These are phyloP conservation scores for Ptilodon capucinus DNA, from an alignment of 2,888 invertebrate species.

Conservation along the genomic window DNA sequence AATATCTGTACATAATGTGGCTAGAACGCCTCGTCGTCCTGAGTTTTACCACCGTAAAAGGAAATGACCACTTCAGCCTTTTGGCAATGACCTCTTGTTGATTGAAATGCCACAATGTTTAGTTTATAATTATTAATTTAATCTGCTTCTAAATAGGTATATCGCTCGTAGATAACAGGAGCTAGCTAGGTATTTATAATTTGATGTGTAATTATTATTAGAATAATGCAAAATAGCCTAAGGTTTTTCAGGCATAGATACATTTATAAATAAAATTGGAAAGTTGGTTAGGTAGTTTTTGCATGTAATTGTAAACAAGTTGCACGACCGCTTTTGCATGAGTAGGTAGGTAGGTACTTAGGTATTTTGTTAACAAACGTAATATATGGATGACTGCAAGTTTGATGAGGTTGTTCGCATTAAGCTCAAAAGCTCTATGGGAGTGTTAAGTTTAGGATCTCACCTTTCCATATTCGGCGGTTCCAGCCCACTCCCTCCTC, in stretches of 20 bases:
- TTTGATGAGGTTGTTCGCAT: not conserved
- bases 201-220: not conserved
- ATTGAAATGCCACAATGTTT: slow-evolving; percentile 52
- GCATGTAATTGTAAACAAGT: not conserved
- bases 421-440: not conserved
- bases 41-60: slow-evolving; percentile 73
- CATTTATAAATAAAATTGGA: not conserved
- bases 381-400: not conserved
- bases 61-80: slow-evolving; percentile 71
- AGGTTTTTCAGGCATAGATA: not conserved
- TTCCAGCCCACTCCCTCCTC: slow-evolving; percentile 77
- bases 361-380: not conserved
- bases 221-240: not conserved
- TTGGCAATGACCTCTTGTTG: slow-evolving; percentile 75
- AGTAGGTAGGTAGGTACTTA: not conserved
- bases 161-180: not conserved
- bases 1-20: slow-evolving; percentile 44
- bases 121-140: slow-evolving; percentile 12
- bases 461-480: slow-evolving; percentile 79
- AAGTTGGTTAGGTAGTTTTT: not conserved
- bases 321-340: not conserved
- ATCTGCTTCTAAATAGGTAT: not conserved
- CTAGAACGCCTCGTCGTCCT: slow-evolving; percentile 52
- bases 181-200: not conserved
- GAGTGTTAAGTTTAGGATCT: slow-evolving; percentile 37